Evolutionary conservation across 2,797 vertebrate genomes (phyloP), one percentile per base, ranked within the genome.

Genomic region (Vultur gryphus): DNA sequence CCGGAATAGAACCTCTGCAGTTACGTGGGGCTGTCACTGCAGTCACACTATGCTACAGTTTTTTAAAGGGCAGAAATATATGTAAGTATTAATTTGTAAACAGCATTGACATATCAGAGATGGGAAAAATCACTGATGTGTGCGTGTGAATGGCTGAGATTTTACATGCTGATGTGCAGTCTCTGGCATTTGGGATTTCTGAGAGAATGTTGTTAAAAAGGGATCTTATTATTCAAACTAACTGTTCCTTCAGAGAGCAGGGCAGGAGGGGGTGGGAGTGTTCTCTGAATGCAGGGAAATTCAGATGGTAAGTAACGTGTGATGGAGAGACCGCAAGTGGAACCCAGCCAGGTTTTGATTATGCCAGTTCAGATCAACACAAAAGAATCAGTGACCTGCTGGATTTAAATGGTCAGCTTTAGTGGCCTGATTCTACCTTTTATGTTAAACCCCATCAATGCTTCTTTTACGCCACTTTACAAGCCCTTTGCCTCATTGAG

Each of bases 261-360:
- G 84, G 54, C 54, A 54, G 65, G 46, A 76, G 85, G 19, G 70
- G 76, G 33, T 84, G 85, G 79, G 86, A 92, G 65, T 48, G 33
- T 51, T 96, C 91, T 86, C 76, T 81, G 73, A 96, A 83, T 64
- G 64, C 66, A 90, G 59, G 35, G 80, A 93, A 87, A 87, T 96
- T 95, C 81, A 83, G 92, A 90, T 70, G 23, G 62, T 58, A 81
- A 95, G 89, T 87, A 92, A 76, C 3, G 3, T 91, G 46, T 44
- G 65, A 90, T 81, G 65, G 88, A 90, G 43, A 87, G n/a, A 58
- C 70, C 6, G 25, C 6, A 85, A 20, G 66, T 46, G 91, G 84
- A 97, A 89, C 70, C 48, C 77, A 96, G 95, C 91, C 92, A 92
- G 87, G 79, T 93, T 97, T 94, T 95, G 81, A 95, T 95, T 97